Evolutionary conservation across 64 coral and sea anemone genomes (phyloP).

Genomic region (Porites australiensis): DNA sequence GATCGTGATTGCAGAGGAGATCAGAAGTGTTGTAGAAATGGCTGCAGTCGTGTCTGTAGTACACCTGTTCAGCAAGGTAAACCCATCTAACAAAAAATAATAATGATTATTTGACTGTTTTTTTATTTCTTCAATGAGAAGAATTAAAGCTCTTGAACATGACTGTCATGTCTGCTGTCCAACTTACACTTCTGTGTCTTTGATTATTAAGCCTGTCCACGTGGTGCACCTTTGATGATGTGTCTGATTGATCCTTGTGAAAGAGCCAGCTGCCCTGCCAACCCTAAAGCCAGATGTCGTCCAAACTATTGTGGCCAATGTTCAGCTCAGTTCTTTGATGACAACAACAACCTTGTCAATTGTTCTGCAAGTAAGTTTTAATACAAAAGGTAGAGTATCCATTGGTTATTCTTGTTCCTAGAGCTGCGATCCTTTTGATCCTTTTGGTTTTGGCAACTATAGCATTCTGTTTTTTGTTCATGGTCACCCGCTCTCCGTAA

Average conservation of each 20-base stretch:
- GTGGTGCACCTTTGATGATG: slow-evolving; percentile 80
- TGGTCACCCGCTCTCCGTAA: not conserved
- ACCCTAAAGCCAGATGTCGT: slow-evolving; percentile 87
- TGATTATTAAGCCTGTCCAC: slow-evolving; percentile 80
- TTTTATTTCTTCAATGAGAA: too few species aligned
- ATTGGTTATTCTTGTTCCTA: not conserved
- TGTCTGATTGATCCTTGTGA: slow-evolving; percentile 87
- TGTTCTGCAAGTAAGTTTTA: slow-evolving; percentile 67
- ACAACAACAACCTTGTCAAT: slow-evolving; percentile 68
- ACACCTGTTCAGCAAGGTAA: slow-evolving; percentile 86
- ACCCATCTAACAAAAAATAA: too few species aligned
- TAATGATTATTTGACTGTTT: too few species aligned
- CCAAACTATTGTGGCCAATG: slow-evolving; percentile 88
- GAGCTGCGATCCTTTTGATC: too few species aligned
- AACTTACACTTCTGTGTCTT: too few species aligned
- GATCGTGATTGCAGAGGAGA: slow-evolving; percentile 85
- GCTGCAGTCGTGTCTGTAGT: slow-evolving; percentile 80
- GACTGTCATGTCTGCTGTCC: too few species aligned
- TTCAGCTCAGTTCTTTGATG: slow-evolving; percentile 81
- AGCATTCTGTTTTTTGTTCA: too few species aligned
- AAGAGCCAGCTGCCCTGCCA: slow-evolving; percentile 65
- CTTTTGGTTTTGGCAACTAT: too few species aligned
- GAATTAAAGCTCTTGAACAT: too few species aligned
- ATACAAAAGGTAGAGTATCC: too few species aligned
- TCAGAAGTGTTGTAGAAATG: slow-evolving; percentile 93